phyloP scores from a whole-genome alignment of 2,113 vertebrate genomes.

The Spheniscus mendiculus region DNA sequence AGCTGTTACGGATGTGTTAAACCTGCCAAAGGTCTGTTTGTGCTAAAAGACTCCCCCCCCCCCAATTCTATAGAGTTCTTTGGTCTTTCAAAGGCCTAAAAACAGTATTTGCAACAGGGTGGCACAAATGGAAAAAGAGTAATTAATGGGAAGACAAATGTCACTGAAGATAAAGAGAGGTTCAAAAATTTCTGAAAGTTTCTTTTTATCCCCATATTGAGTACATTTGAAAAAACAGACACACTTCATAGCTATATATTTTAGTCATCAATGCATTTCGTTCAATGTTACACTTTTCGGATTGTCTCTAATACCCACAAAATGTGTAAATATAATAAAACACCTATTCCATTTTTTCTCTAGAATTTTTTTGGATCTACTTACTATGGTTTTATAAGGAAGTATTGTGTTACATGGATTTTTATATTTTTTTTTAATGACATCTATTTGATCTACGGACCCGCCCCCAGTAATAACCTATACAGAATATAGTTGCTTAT shows the following conservation, averaged over 20 bases:
- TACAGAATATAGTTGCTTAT: neutral
- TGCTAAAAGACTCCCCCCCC: neutral
- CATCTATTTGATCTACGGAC: neutral
- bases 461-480: neutral
- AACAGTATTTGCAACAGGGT: neutral
- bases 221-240: neutral
- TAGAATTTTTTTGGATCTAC: conserved; percentile 9
- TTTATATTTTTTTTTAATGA: neutral
- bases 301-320: neutral
- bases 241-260: neutral
- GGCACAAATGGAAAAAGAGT: neutral
- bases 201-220: neutral
- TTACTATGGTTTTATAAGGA: conserved; percentile 28
- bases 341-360: neutral
- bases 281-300: neutral
- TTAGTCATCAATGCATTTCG: neutral
- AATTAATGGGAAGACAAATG: neutral
- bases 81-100: neutral
- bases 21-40: conserved; percentile 57
- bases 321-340: neutral
- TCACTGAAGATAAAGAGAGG: neutral
- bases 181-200: neutral
- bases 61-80: neutral
- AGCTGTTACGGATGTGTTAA: conserved; percentile 60
- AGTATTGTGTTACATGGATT: neutral